phyloP scores from a whole-genome alignment of 2,888 invertebrate species.

The Lutraria lutraria region DNA sequence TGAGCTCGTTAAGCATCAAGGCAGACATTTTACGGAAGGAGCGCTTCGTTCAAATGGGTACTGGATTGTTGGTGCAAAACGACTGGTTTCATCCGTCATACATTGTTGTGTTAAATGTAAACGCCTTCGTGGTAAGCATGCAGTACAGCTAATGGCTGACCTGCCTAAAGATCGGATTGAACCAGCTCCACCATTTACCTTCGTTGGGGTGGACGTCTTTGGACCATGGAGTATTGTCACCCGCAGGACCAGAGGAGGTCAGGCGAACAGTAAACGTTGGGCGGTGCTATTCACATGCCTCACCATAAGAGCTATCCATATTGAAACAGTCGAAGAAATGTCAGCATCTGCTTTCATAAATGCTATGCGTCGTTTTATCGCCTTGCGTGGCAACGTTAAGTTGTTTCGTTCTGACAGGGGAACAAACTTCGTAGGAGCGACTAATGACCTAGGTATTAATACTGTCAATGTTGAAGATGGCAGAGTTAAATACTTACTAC shows the following conservation, averaged over 20 bases:
- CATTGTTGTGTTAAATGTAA: constrained; percentile 43
- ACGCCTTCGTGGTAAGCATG: too few species aligned
- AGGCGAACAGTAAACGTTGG: constrained; percentile 61
- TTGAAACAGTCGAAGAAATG: constrained; percentile 63
- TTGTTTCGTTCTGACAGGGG: constrained; percentile 52
- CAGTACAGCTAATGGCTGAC: too few species aligned
- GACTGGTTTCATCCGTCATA: constrained; percentile 44
- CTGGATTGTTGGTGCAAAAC: constrained; percentile 61
- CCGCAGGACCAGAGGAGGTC: constrained; percentile 59
- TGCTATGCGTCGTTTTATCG: constrained; percentile 49
- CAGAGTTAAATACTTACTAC: constrained; percentile 33
- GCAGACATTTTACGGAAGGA: constrained; percentile 64
- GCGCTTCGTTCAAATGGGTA: constrained; percentile 56
- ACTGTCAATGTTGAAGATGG: constrained; percentile 47
- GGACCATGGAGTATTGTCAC: constrained; percentile 53
- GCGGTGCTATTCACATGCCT: constrained; percentile 62
- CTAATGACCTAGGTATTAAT: background rate
- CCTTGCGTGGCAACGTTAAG: constrained; percentile 45
- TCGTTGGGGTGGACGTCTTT: constrained; percentile 64
- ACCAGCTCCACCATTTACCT: too few species aligned
- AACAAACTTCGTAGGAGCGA: constrained; percentile 61
- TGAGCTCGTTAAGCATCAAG: constrained; percentile 59
- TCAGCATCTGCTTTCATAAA: too few species aligned
- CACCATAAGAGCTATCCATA: constrained; percentile 56
- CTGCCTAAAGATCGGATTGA: too few species aligned